Base-by-base conservation (phyloP, 1,140 invertebrate species). In the Drosophila kanapiae region DNA sequence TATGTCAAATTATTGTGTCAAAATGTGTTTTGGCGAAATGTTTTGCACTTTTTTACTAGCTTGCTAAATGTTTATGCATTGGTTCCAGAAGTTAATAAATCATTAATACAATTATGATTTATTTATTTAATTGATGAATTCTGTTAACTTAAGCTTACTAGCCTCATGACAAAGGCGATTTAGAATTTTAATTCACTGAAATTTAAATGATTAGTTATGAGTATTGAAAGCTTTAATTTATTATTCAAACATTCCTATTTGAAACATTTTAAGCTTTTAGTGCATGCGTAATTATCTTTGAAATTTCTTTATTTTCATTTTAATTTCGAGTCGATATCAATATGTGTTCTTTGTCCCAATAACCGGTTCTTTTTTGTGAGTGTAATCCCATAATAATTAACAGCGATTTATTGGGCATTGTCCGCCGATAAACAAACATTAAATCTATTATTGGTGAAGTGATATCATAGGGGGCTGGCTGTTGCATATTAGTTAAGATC, bases 401-500 rank as follows among this genome's bases (percentile, higher is more conserved):
- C 53, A 56, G 48, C 63, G 35, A 72, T 79, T 83, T 83, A 59
- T 78, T 63, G 65, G 51, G 48, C 53, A 64, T 64, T 65, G 54
- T 18, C 45, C 38, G 60, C 14, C 16, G 42, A 69, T 70, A 78
- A 70, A 60, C 58, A 51, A 51, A 27, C 54, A 67, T 48, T 57
- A 51, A 49, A 49, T 75, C 18, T 77, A 59, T 65, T 77, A 43
- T 79, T 71, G 49, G 43, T 45, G 16, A 18, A 48, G 47, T 58
- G 67, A 71, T 62, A 67, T 80, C 72, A 80, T 61, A 4, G 51
- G 38, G 58, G 45, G 43, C 23, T 43, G 43, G 40, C 23, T 43
- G 35, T 18, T 75, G 51, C 48, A 42, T 51, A 65, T 53, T 14
- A 75, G 42, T 45, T 43, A 33, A 57, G 23, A 85, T 96, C n/a